Conservation (phyloP, 2,113 vertebrate genomes). For the Boulengeromyrus knoepffleri region DNA sequence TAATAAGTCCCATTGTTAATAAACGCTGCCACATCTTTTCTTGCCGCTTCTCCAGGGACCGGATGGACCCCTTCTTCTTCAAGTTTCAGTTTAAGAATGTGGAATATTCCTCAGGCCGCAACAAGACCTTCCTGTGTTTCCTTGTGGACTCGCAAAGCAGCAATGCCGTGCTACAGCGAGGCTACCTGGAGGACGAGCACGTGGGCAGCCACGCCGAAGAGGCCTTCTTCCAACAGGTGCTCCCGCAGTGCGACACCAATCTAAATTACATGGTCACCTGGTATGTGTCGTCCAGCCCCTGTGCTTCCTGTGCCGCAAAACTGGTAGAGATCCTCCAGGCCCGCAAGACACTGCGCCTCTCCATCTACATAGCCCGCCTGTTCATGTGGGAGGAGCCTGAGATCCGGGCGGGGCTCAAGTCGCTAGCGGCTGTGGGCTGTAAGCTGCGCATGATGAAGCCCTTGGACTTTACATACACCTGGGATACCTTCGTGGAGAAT, state of each 20-base stretch:
- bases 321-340: constrained; percentile 63
- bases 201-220: constrained; percentile 70
- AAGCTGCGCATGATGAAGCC: constrained; percentile 88
- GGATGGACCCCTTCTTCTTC: constrained; percentile 78
- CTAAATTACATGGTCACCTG: constrained; percentile 73
- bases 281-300: constrained; percentile 90
- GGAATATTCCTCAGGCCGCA: constrained; percentile 90
- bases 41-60: constrained; percentile 59
- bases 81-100: constrained; percentile 96
- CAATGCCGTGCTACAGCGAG: constrained; percentile 53
- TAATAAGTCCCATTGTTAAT: not conserved
- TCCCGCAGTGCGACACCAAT: constrained; percentile 59
- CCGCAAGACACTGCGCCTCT: constrained; percentile 65
- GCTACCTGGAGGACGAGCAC: constrained; percentile 87
- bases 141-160: constrained; percentile 65
- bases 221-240: constrained; percentile 75
- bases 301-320: constrained; percentile 64
- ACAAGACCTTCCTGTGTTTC: constrained; percentile 91
- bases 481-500: constrained; percentile 89
- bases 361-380: constrained; percentile 73
- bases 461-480: constrained; percentile 84
- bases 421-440: constrained; percentile 73
- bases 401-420: constrained; percentile 68
- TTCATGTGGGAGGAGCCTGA: constrained; percentile 89
- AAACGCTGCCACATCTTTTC: not conserved